Percentiles rank a stretch among this genome's conserved stretches.
Conservation (phyloP, 2,888 invertebrate species). For the Folsomia manolachei region DNA sequence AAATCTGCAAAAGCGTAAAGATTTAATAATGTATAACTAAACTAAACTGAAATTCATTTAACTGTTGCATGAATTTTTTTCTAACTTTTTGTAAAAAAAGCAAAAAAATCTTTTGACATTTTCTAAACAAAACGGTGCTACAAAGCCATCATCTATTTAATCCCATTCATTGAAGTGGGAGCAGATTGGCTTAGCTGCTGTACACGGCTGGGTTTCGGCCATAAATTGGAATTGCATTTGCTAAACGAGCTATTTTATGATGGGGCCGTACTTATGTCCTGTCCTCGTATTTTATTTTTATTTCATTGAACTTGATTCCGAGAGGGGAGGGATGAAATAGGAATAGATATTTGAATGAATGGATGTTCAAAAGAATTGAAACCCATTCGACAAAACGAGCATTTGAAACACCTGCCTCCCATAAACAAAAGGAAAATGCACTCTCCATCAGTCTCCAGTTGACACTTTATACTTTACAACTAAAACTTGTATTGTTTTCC, state of each 20-base stretch:
- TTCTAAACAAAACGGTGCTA: neutral
- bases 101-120: neutral
- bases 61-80: neutral
- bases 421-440: conserved; percentile 6
- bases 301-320: neutral
- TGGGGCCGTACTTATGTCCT: neutral
- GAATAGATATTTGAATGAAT: too few species aligned
- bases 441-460: conserved; percentile 5
- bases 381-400: neutral
- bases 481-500: neutral
- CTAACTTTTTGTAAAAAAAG: too few species aligned
- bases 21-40: too few species aligned
- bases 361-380: neutral
- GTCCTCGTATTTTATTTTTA: neutral
- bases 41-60: too few species aligned
- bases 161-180: neutral
- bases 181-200: neutral
- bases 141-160: neutral
- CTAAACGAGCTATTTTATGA: neutral
- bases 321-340: neutral
- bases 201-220: too few species aligned
- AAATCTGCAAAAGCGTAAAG: conserved; percentile 26
- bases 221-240: neutral
- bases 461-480: conserved; percentile 13
- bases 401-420: conserved; percentile 16